These are phyloP conservation scores for Holotrichia oblita DNA, from an alignment of 1,140 invertebrate species.

Conservation along the genomic window DNA sequence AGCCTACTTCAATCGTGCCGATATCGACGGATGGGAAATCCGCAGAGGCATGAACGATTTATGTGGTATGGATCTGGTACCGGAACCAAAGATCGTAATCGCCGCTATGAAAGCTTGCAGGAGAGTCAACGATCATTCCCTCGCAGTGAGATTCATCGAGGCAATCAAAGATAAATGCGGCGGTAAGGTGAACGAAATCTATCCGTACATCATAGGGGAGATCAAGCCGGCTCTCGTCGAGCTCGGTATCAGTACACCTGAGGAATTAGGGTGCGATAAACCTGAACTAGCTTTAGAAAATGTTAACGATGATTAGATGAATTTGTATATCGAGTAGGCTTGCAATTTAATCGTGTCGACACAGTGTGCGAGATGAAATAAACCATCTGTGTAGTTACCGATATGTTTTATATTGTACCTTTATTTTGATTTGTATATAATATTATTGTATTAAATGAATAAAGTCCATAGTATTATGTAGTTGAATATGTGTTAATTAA, in stretches of 20 bases:
- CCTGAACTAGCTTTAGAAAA: conserved; percentile 88
- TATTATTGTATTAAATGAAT: not conserved
- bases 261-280: conserved; percentile 97
- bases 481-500: not conserved
- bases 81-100: conserved; percentile 92
- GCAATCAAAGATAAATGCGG: conserved; percentile 93
- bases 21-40: conserved; percentile 97
- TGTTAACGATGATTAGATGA: conserved; percentile 72
- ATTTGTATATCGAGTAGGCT: conserved; percentile 1
- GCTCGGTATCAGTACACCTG: conserved; percentile 92
- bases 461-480: conserved; percentile 5
- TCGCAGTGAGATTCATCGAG: conserved; percentile 93
- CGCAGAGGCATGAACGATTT: conserved; percentile 87
- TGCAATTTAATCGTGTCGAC: conserved; percentile 1
- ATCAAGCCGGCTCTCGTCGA: conserved; percentile 92
- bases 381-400: conserved; percentile 3
- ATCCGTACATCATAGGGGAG: conserved; percentile 93
- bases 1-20: conserved; percentile 85
- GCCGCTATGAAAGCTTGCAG: conserved; percentile 94
- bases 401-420: not conserved
- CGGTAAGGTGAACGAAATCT: conserved; percentile 79
- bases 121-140: conserved; percentile 91
- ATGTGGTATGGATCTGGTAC: conserved; percentile 90
- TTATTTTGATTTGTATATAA: conserved; percentile 15
- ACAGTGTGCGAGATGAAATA: not conserved